A percentile compares a stretch with the other conserved stretches of the same genome.
Conservation (phyloP, 2,797 vertebrate species). For the Cynopterus sphinx region DNA sequence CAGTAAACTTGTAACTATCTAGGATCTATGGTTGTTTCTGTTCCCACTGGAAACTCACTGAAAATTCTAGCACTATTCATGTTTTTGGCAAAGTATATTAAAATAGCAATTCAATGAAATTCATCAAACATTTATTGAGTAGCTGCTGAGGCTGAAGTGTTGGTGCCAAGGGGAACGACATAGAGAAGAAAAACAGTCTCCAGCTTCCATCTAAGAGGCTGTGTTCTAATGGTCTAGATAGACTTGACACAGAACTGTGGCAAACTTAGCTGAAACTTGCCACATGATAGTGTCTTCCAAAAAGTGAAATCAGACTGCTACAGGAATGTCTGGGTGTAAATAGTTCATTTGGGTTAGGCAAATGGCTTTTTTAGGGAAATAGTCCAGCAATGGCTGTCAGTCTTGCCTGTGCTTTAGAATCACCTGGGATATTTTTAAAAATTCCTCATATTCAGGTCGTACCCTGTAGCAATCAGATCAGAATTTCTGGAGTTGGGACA, state of each 20-base stretch:
- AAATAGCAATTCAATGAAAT: conserved; percentile 54
- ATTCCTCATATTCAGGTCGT: background rate
- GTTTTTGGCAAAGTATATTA: conserved; percentile 37
- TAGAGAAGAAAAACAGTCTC: background rate
- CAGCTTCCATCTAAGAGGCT: background rate
- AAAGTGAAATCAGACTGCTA: background rate
- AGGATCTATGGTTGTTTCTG: background rate
- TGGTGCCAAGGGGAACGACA: background rate
- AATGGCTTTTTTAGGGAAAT: background rate
- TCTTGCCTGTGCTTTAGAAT: background rate
- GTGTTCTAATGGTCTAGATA: background rate
- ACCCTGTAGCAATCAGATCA: background rate
- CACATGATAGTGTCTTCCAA: background rate
- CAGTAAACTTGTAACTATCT: background rate
- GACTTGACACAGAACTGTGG: background rate
- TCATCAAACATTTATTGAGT: conserved; percentile 43
- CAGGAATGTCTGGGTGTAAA: background rate
- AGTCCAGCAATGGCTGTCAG: background rate
- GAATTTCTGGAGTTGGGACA: conserved; percentile 5
- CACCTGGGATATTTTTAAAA: background rate
- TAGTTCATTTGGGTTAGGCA: background rate
- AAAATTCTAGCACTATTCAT: background rate
- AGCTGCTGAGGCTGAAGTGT: conserved; percentile 5
- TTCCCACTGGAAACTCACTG: background rate
- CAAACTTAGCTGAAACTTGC: background rate